phyloP scores from a whole-genome alignment of 2,797 vertebrate genomes.

The Crocidura indochinensis region DNA sequence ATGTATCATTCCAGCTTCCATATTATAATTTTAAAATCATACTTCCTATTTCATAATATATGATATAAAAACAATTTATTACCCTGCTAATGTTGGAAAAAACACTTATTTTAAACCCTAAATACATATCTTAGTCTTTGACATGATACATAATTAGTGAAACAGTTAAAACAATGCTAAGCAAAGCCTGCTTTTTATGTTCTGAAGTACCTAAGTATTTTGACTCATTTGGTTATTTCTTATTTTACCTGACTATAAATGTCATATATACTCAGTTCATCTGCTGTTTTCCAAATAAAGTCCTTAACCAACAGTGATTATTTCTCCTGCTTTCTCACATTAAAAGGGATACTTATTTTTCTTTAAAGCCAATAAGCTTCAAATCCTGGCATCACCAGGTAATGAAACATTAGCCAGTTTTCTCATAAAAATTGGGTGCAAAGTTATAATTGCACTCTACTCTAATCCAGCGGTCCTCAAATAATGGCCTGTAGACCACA shows the following conservation, averaged over 20 bases:
- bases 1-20: background rate
- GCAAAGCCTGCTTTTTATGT: background rate
- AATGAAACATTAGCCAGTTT: conserved; percentile 10
- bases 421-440: conserved; percentile 46
- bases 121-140: background rate
- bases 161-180: background rate
- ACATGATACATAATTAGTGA: background rate
- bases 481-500: no score
- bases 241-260: background rate
- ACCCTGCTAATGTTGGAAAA: background rate
- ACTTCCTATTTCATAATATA: background rate
- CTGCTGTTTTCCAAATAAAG: conserved; percentile 1
- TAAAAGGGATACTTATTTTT: conserved; percentile 24
- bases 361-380: conserved; percentile 46
- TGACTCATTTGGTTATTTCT: background rate
- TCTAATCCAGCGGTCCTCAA: conserved; percentile 22
- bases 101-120: background rate
- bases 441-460: conserved; percentile 63
- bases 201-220: background rate
- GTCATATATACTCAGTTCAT: background rate
- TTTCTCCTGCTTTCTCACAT: background rate
- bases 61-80: background rate
- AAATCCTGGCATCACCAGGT: conserved; percentile 2
- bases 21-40: background rate
- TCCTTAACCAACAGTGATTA: background rate